These are phyloP conservation scores for Lepidurus packardi DNA, from an alignment of 1,140 invertebrate genomes.

Conservation along the genomic window DNA sequence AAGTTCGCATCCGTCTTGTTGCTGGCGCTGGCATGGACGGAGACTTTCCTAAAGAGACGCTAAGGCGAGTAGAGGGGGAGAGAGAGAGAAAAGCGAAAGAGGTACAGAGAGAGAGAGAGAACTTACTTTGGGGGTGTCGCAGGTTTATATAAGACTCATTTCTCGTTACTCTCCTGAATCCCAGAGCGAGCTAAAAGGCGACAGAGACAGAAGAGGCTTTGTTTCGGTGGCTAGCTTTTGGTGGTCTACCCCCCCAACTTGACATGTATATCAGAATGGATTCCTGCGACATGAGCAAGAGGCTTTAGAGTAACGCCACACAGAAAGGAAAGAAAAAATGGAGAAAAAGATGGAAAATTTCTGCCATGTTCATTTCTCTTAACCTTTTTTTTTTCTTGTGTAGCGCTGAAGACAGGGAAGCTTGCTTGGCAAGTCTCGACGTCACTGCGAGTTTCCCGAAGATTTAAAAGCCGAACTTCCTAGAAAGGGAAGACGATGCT, in stretches of 20 bases:
- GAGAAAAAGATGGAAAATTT: too few relatives aligned
- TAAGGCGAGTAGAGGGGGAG: neutral
- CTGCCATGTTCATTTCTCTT: too few relatives aligned
- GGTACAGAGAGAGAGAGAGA: neutral
- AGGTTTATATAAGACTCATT: conserved; percentile 19
- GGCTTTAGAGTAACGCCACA: neutral
- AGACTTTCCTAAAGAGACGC: neutral
- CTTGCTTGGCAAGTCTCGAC: too few relatives aligned
- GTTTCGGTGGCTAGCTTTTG: neutral
- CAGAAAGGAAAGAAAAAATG: too few relatives aligned
- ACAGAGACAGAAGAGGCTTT: conserved; percentile 13
- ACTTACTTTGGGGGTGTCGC: neutral
- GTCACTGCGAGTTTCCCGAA: too few relatives aligned
- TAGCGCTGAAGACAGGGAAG: too few relatives aligned
- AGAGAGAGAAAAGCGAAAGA: neutral
- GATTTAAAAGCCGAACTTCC: too few relatives aligned
- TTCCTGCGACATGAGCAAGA: neutral
- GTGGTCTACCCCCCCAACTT: neutral
- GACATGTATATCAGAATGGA: conserved; percentile 9
- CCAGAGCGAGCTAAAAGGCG: neutral
- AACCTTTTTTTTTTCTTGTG: too few relatives aligned
- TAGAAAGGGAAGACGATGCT: too few relatives aligned
- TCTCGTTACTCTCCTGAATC: neutral
- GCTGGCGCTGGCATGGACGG: neutral
- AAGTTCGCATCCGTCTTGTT: neutral